Conservation (phyloP, 2,888 invertebrate genomes). For the Philaethria dido region DNA sequence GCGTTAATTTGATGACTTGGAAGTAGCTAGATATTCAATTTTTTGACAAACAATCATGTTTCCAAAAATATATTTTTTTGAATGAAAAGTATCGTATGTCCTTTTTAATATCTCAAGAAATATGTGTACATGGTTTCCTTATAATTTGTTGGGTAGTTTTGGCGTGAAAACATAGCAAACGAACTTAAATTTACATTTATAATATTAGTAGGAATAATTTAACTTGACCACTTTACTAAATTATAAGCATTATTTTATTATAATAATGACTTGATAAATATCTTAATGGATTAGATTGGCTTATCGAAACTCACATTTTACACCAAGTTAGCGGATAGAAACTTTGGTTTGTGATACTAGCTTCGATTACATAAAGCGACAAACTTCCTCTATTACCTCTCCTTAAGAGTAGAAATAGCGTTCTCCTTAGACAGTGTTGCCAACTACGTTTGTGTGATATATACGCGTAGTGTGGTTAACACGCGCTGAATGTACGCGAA, state of each 20-base stretch:
- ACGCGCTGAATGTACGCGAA: constrained; percentile 51
- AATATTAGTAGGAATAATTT: no score
- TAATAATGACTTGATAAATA: background rate
- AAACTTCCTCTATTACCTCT: constrained; percentile 71
- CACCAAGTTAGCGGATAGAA: constrained; percentile 72
- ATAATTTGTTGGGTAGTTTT: no score
- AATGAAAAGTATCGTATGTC: no score
- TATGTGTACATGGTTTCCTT: no score
- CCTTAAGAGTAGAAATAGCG: constrained; percentile 70
- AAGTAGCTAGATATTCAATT: no score
- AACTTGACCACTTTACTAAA: background rate
- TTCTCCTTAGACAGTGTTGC: constrained; percentile 51
- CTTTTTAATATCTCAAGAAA: no score
- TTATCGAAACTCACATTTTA: constrained; percentile 59
- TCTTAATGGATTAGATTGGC: background rate
- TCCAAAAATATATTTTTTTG: no score
- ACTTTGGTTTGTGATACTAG: constrained; percentile 63
- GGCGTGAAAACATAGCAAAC: no score
- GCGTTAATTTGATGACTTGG: no score
- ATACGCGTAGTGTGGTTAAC: constrained; percentile 69
- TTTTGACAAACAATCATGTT: no score
- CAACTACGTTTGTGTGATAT: constrained; percentile 55
- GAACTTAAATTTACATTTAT: no score
- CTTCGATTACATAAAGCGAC: constrained; percentile 70
- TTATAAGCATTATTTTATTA: background rate